Percentiles rank a stretch among this genome's conserved stretches.
phyloP scores from a whole-genome alignment of 2,113 vertebrate species.

The Ardeotis arabs region DNA sequence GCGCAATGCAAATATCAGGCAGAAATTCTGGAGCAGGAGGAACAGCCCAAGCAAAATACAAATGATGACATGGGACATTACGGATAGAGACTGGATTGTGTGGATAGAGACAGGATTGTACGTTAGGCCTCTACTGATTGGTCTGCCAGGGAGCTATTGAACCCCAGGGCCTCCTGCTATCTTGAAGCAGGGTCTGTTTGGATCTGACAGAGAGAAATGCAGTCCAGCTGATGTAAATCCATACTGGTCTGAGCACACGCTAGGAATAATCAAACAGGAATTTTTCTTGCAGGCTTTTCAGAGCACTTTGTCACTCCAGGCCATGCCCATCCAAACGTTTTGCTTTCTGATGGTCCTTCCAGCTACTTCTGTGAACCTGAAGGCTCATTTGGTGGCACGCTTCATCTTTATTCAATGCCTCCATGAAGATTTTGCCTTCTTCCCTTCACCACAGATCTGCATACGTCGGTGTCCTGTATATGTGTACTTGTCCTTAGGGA shows the following conservation, averaged over 20 bases:
- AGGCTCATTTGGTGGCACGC: not conserved
- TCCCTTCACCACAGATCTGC: not conserved
- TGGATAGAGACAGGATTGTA: not conserved
- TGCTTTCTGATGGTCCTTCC: not conserved
- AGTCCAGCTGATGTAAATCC: not conserved
- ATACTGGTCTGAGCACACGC: too few species aligned
- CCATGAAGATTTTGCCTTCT: not conserved
- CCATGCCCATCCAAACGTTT: not conserved
- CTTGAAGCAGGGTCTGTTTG: not conserved
- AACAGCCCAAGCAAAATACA: not conserved
- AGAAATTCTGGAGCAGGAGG: not conserved
- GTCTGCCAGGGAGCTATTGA: not conserved
- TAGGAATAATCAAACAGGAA: not conserved
- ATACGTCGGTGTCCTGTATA: accelerated
- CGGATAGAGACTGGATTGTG: not conserved
- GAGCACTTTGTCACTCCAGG: not conserved
- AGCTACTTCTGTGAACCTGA: not conserved
- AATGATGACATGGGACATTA: not conserved
- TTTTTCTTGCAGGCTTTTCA: not conserved
- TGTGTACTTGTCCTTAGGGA: not conserved
- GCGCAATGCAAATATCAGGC: not conserved
- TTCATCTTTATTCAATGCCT: not conserved
- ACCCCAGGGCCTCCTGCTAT: not conserved
- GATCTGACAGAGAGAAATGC: not conserved
- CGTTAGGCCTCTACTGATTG: not conserved